Evolutionary conservation across 2,888 invertebrate genomes (phyloP).

Genomic region (Tupiocoris notatus): DNA sequence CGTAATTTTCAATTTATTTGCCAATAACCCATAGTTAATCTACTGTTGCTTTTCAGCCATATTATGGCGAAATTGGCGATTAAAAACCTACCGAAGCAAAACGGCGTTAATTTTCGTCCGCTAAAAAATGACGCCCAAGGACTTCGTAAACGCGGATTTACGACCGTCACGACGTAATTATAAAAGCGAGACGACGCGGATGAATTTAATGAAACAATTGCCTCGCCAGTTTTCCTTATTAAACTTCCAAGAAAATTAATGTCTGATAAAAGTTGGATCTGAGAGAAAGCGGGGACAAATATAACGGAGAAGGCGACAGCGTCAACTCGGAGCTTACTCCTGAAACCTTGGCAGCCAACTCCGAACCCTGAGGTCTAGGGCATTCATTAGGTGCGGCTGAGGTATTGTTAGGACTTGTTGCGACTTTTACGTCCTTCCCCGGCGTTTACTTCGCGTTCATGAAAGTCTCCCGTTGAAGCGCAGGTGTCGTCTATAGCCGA

Average conservation of each 20-base stretch:
- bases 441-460: neutral
- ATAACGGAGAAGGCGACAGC: constrained; percentile 24
- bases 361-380: neutral
- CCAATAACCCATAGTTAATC: no score
- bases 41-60: no score
- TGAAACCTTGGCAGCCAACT: neutral
- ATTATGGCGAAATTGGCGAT: no score
- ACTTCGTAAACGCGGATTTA: constrained; percentile 21
- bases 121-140: no score
- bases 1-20: no score
- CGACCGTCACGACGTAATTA: constrained; percentile 10
- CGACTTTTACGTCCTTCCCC: constrained; percentile 18
- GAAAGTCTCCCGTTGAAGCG: neutral
- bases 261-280: constrained; percentile 30
- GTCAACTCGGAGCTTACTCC: neutral
- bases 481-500: constrained; percentile 16
- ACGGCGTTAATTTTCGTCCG: no score
- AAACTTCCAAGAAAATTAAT: constrained; percentile 32
- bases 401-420: constrained; percentile 39
- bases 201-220: constrained; percentile 34
- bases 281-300: constrained; percentile 11
- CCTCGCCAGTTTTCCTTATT: constrained; percentile 31
- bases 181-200: neutral
- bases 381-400: constrained; percentile 33
- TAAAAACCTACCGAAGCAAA: no score